Conservation (phyloP, 2,113 vertebrate species). For the Vanacampus margaritifer region DNA sequence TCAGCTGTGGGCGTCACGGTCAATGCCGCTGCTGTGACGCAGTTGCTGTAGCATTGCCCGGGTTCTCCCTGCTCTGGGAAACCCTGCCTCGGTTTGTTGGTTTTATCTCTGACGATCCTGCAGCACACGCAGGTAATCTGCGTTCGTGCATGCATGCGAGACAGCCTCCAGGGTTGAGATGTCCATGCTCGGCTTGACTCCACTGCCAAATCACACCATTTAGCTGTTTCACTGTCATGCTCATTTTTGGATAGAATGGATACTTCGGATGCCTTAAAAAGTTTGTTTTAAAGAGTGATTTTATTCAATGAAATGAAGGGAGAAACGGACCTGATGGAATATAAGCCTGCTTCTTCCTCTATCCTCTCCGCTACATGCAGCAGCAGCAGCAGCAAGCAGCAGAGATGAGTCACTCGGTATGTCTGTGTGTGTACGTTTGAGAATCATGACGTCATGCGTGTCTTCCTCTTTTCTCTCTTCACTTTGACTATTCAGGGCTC, state of each 20-base stretch:
- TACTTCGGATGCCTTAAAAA: not conserved
- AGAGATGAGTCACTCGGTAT: conserved; percentile 63
- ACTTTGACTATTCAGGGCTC: conserved; percentile 50
- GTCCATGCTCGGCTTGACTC: not conserved
- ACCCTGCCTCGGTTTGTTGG: conserved; percentile 56
- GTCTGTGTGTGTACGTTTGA: conserved; percentile 23
- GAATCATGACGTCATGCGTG: conserved; percentile 67
- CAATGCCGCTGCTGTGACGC: conserved; percentile 63
- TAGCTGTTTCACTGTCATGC: not conserved
- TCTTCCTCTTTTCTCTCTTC: conserved; percentile 63
- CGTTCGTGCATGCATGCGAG: not conserved
- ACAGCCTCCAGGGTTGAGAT: not conserved
- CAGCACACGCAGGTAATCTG: conserved; percentile 17
- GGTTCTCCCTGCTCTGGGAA: conserved; percentile 67
- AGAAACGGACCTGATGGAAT: not conserved
- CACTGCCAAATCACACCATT: not conserved
- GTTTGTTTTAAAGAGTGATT: conserved; percentile 2
- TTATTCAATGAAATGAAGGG: conserved; percentile 1
- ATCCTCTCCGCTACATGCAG: conserved; percentile 40
- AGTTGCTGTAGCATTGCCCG: conserved; percentile 55
- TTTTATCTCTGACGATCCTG: conserved; percentile 31
- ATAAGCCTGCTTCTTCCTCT: conserved; percentile 33
- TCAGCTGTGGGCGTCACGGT: conserved; percentile 56
- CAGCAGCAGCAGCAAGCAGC: conserved; percentile 51
- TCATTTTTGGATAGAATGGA: not conserved